Evolutionary conservation across 2,797 vertebrate species (phyloP).

Genomic region (Enteromius viviparus): DNA sequence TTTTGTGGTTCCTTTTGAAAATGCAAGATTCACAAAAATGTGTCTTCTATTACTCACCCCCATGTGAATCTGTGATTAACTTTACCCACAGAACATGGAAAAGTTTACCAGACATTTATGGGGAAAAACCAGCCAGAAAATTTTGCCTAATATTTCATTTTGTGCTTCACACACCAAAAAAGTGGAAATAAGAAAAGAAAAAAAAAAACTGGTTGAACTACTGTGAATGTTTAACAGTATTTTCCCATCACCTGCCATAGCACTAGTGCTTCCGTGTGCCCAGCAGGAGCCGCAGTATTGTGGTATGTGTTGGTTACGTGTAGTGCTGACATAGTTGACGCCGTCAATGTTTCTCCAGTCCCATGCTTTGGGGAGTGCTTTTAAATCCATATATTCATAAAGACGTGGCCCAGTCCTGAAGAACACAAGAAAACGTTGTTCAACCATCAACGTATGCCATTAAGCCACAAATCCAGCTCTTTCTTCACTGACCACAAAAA

Average conservation of each 20-base stretch:
- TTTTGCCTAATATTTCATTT: background rate
- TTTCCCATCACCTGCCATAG: conserved; percentile 83
- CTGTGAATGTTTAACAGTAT: background rate
- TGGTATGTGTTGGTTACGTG: conserved; percentile 96
- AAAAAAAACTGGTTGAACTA: background rate
- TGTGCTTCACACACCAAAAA: background rate
- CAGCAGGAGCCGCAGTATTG: conserved; percentile 98
- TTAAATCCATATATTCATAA: conserved; percentile 81
- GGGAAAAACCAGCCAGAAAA: background rate
- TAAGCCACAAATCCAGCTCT: background rate
- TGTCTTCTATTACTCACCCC: background rate
- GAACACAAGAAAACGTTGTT: background rate
- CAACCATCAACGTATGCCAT: background rate
- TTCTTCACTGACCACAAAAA: background rate
- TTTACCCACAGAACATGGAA: background rate
- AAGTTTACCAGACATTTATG: background rate
- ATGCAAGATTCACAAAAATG: background rate
- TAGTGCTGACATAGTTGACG: conserved; percentile 87
- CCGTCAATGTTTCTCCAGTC: conserved; percentile 92
- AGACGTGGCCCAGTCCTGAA: conserved; percentile 82
- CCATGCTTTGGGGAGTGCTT: conserved; percentile 83
- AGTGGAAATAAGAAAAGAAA: background rate
- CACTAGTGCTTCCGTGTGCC: conserved; percentile 95
- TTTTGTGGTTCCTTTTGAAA: background rate
- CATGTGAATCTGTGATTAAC: background rate